phyloP scores from a whole-genome alignment of 1,140 invertebrate species.

The Anastrepha obliqua region DNA sequence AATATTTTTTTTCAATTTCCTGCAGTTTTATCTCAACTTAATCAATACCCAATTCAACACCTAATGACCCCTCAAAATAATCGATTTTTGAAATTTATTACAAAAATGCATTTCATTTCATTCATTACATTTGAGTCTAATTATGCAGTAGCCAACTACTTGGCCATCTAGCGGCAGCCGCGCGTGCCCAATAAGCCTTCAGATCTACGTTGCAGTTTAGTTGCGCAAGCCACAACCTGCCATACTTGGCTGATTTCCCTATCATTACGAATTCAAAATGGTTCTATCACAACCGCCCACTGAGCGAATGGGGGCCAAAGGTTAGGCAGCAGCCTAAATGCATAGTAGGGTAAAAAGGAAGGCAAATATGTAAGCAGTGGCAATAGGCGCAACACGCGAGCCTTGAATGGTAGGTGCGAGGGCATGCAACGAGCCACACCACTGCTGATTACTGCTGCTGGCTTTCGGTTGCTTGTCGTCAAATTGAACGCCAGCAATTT shows the following conservation, averaged over 20 bases:
- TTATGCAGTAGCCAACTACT: not conserved
- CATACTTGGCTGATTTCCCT: not conserved
- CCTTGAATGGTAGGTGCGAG: not conserved
- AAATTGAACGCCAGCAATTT: not conserved
- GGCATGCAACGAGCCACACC: not conserved
- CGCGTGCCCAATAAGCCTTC: not conserved
- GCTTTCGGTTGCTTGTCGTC: not conserved
- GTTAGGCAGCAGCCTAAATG: constrained; percentile 18
- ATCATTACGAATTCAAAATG: constrained; percentile 28
- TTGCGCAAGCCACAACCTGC: constrained; percentile 35
- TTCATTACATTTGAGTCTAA: not conserved
- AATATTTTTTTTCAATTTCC: constrained; percentile 6
- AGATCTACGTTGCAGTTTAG: not conserved
- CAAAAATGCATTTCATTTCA: not conserved
- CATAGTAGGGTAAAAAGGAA: not conserved
- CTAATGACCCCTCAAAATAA: constrained; percentile 38
- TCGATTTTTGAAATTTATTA: constrained; percentile 22
- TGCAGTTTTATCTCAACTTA: not conserved
- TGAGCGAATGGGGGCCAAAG: not conserved
- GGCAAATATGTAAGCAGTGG: not conserved
- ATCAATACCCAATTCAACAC: not conserved
- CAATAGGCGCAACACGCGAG: not conserved
- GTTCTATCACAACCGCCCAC: constrained; percentile 39
- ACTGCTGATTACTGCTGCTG: not conserved
- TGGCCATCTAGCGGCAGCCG: not conserved